These are phyloP conservation scores for Formica aserva DNA, from an alignment of 2,888 invertebrate species.

Conservation along the genomic window DNA sequence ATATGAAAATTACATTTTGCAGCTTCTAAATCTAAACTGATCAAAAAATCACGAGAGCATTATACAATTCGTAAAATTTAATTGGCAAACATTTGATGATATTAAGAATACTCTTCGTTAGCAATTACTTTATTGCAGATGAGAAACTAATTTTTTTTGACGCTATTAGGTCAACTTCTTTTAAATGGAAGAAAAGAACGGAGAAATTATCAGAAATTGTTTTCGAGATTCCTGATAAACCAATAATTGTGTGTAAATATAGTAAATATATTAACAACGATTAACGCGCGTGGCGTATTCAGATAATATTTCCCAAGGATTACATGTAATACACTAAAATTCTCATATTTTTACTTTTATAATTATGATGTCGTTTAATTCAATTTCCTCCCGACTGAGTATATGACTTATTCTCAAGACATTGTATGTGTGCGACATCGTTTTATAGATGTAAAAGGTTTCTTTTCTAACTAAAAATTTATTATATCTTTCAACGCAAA, in stretches of 20 bases:
- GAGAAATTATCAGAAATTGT: neutral
- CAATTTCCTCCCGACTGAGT: constrained; percentile 40
- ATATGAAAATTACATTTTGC: neutral
- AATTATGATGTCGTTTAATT: constrained; percentile 74
- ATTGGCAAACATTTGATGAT: neutral
- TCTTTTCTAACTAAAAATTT: constrained; percentile 42
- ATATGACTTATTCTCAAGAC: neutral
- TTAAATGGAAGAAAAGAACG: neutral
- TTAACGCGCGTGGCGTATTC: constrained; percentile 48
- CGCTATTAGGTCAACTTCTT: neutral
- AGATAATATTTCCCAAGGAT: constrained; percentile 70
- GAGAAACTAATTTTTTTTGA: constrained; percentile 4
- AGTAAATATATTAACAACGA: constrained; percentile 57
- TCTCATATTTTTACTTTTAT: constrained; percentile 82
- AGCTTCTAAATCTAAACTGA: neutral
- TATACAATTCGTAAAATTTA: neutral
- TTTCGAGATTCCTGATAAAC: constrained; percentile 11
- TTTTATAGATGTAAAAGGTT: neutral
- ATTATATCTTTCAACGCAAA: constrained; percentile 32
- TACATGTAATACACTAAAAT: constrained; percentile 79
- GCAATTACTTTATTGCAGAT: neutral
- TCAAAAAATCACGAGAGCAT: neutral
- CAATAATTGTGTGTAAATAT: constrained; percentile 65
- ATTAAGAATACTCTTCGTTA: neutral
- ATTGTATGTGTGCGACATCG: neutral